phyloP scores from a whole-genome alignment of 2,888 invertebrate species.

The Diplolepis rosae region DNA sequence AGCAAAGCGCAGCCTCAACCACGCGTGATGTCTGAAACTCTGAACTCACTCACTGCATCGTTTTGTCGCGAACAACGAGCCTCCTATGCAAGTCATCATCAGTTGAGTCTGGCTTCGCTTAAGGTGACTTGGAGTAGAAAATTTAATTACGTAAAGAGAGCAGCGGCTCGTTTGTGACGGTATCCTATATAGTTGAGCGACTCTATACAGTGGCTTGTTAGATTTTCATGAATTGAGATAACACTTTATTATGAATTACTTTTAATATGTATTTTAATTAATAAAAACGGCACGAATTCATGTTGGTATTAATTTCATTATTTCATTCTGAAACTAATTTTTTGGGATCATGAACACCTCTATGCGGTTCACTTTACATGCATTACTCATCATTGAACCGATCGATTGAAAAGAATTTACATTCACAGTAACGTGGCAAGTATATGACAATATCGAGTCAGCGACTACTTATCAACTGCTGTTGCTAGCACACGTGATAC shows the following conservation, averaged over 20 bases:
- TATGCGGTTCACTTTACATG: no score
- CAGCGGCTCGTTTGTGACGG: not conserved
- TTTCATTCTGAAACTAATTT: not conserved
- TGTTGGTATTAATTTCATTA: not conserved
- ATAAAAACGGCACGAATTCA: no score
- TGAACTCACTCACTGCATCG: not conserved
- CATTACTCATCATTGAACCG: not conserved
- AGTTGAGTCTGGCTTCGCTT: slow-evolving; percentile 34
- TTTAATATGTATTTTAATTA: no score
- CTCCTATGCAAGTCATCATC: slow-evolving; percentile 7
- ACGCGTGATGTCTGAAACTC: not conserved
- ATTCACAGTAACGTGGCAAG: not conserved
- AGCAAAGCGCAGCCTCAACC: not conserved
- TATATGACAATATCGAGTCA: not conserved
- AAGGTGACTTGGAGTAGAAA: slow-evolving; percentile 60
- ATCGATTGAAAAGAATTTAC: not conserved
- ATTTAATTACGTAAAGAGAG: slow-evolving; percentile 55
- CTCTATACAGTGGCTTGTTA: not conserved
- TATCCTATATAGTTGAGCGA: not conserved
- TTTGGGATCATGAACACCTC: not conserved
- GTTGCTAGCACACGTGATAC: not conserved
- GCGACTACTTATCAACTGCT: not conserved
- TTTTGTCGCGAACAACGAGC: slow-evolving; percentile 10
- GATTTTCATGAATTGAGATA: not conserved
- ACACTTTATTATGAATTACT: not conserved